Evolutionary conservation across 2,888 invertebrate genomes (phyloP), one percentile per base, ranked within the genome.

Genomic region (Callosobruchus maculatus): DNA sequence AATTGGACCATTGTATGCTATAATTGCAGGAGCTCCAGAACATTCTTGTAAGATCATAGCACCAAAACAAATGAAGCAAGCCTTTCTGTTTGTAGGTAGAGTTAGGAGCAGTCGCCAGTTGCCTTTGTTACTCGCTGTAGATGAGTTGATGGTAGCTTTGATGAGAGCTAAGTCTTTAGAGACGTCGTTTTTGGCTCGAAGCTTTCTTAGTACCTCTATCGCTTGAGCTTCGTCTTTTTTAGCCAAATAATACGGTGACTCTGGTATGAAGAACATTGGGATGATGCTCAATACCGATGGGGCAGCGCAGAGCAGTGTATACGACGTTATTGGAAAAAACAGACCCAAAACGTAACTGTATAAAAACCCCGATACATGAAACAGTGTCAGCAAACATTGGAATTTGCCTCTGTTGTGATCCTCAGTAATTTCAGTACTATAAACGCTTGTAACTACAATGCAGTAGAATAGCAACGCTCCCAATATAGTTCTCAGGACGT

Each of bases 211-310:
- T n/a, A 26, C 74, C 0, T 70, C 68, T 18, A 22, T 26, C 18
- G 68, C 67, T 30, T 71, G 20, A 30, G 70, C 20, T 21, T 22
- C 26, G 20, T 67, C 67, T 22, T 49, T 69, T 20, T 26, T 74
- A 2, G 71, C 67, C 22, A 68, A 31, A 31, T 71, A 68, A n/a
- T 67, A 26, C 9, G 74, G 74, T n/a, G 74, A 71, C 31, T 74
- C 74, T 7, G 74, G 74, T 22, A 74, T 26, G 0, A 71, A 18
- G 18, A 1, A 30, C 21, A 31, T 31, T 20, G 20, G 21, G 4
- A 71, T 21, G 2, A 71, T n/a, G 20, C 49, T 71, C 0, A 20
- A 30, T 2, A 26, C 31, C 13, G 20, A 13, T 26, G 71, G 71
- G 0, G 31, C 31, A 20, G 20, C 22, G 21, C 71, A 71, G 18